Evolutionary conservation across 2,113 vertebrate species (phyloP), one percentile per base, ranked within the genome.

Genomic region (Triplophysa siluroides): DNA sequence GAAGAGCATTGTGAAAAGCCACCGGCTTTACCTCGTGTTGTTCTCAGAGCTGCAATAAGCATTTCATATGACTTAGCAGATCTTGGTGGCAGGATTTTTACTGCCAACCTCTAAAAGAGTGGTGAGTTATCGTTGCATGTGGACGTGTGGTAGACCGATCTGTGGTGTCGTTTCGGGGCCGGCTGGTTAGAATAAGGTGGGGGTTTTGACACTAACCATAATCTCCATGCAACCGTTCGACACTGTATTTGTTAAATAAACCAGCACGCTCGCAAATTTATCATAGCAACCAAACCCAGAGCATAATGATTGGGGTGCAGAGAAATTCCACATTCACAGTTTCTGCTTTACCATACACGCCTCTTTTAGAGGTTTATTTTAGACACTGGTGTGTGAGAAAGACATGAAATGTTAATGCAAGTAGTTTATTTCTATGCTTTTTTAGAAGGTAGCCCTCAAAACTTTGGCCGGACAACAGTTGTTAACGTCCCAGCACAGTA

Each of bases 401-500:
- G 14, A 6, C 21, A 21, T 43, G 23, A 83, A 33, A 50, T 41
- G 6, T 11, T 11, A 24, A 47, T 29, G 33, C 43, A 47, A 19
- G 29, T 72, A 85, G 68, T 89, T 92, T 87, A 87, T 87, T 78
- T 85, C 90, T 85, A 89, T 16, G 5, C 47, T 33, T 74, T 76
- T n/a, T 73, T 87, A 99, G 97, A 94, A 79, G 90, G 92, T 89
- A 94, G 91, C 83, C 95, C 92, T 0, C 93, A 96, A 82, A 95
- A 98, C 90, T 99, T 99, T 2, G 96, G 95, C 63, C 94, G 96
- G 88, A 98, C 96, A 65, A 99, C 98, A 58, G 95, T 99, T 8
- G 95, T 93, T 81, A 99, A 99, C 89, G 92, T 99, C 83, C 93
- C 93, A 7, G 93, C 93, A 66, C 91, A 95, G 98, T 99, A 94